Conservation (phyloP, 92 coral and sea anemone species). For the Actinernus sp. region DNA sequence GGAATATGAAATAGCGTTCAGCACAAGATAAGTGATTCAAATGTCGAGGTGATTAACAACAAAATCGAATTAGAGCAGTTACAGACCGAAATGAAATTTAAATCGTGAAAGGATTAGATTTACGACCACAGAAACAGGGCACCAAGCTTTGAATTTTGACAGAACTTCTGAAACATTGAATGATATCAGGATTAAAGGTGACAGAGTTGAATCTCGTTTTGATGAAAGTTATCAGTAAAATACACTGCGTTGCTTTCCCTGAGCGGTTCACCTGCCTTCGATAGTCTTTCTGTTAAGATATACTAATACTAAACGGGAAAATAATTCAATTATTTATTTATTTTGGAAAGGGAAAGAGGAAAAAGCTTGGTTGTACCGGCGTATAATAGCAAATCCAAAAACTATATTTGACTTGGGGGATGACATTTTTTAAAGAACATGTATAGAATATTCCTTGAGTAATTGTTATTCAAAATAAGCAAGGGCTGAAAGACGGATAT, state of each 20-base stretch:
- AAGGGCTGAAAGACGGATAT: no score
- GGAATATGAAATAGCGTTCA: background rate
- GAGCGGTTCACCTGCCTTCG: background rate
- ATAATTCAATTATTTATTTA: no score
- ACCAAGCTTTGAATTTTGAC: background rate
- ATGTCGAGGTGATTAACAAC: background rate
- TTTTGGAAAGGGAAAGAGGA: no score
- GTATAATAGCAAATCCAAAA: no score
- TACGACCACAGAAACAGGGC: background rate
- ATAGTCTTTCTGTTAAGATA: background rate
- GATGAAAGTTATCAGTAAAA: background rate
- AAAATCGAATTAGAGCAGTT: background rate
- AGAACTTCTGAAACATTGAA: background rate
- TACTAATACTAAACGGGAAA: no score
- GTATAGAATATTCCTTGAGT: no score
- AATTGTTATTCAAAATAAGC: no score
- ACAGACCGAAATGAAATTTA: slow-evolving; percentile 2
- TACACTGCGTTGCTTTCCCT: background rate
- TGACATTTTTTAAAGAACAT: no score
- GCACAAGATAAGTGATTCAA: background rate
- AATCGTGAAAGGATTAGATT: background rate
- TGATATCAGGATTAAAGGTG: background rate
- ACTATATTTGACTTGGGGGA: no score
- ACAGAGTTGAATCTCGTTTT: background rate
- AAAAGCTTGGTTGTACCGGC: no score